Base-by-base conservation (phyloP, 2,113 vertebrate genomes). In the Pan troglodytes region DNA sequence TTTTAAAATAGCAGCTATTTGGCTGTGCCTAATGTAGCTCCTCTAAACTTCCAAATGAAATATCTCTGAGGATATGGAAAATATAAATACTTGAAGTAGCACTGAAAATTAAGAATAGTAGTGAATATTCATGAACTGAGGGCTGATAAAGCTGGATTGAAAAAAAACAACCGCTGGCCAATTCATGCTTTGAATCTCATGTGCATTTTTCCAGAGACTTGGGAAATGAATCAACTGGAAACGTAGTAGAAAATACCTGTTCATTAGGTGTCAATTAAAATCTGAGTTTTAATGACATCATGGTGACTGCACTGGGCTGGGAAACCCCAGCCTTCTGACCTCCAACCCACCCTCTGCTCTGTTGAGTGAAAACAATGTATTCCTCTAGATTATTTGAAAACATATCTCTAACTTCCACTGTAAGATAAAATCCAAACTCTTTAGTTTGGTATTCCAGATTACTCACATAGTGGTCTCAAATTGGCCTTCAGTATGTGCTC, bases 1-100 rank as follows among this genome's bases (percentile, higher is more conserved):
- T 43, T 96, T 92, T 38, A 95, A 82, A 97, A 82, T 75, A 91
- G 25, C 52, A 87, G 2, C 73, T 48, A 50, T 35, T 91, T 68
- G 64, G 14, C 59, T 73, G 52, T 45, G 18, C 27, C 68, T 82
- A 73, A 90, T 70, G 27, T 23, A 55, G 2, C 50, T 78, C 32
- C 35, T 61, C 43, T 73, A 16, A 76, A 68, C 25, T 83, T 73
- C 68, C 45, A 85, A 85, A 73, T 61, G 55, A 96, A 93, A 86
- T 70, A 70, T 20, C 67, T 85, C 35, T 82, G 73, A 95, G 89
- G 55, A 82, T 20, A 50, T 8, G 85, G 50, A 73, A 93, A 90
- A 61, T 80, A 82, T 6, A 25, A 78, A 35, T 52, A 50, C 10
- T 84, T 4, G n/a, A 18, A 88, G n/a, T 61, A 64, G 6, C 59